Evolutionary conservation across 2,113 vertebrate genomes (phyloP), one percentile per base, ranked within the genome.

Genomic region (Carassius auratus): DNA sequence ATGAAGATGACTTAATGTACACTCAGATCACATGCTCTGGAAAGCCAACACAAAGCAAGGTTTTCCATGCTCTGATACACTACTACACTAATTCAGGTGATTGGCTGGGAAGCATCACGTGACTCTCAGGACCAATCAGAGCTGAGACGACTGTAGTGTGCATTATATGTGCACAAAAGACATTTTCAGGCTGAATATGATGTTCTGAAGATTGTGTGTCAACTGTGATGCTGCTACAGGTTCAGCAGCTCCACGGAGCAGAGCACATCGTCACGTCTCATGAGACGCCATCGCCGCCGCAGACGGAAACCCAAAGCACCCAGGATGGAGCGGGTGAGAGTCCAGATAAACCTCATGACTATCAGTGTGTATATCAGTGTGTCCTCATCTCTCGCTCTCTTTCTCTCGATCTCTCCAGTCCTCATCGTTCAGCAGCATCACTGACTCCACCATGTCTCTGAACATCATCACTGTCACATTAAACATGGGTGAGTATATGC

Each of bases 371-470:
- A 30, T 88, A 61, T 90, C 23, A 77, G 26, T 87, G 61, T 91
- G 64, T 87, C 38, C 48, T 77, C 45, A 79, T 85, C 36, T 59
- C 57, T 74, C 13, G 61, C 19, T 59, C 26, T 0, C 94, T 95
- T 68, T 85, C 30, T 59, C 64, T 81, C 17, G 61, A 15, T 61
- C 26, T 0, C 94, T 95, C 66, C 94, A 99, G 97, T 98, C 98
- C 1, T 97, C 96, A 0, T 99, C 98, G 81, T 96, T 97, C 94
- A 99, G 98, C 96, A 98, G 98, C 88, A 96, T 98, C 91, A 99
- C 98, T 48, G 98, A 99, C 91, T 99, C 98, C 79, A 98, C 97
- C 88, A 98, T 98, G 97, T 99, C 98, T 2, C 95, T 98, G 92
- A 98, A 98, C 92, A 97, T 99, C 94, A 96, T 97, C 94, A 98